Evolutionary conservation across 1,140 invertebrate genomes (phyloP), one percentile per base, ranked within the genome.

Genomic region (Phenacoccus solenopsis): DNA sequence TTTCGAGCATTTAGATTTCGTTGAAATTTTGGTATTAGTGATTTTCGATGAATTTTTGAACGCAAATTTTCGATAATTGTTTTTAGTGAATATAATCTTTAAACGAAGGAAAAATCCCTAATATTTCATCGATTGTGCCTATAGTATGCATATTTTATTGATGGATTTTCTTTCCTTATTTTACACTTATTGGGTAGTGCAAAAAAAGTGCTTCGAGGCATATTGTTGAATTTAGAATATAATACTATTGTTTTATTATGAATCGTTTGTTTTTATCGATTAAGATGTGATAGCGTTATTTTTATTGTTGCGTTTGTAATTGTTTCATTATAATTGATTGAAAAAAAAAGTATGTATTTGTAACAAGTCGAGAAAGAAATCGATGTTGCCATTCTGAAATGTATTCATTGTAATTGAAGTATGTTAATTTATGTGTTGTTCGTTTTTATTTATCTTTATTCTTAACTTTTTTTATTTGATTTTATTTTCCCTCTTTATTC

Each of bases 211-310:
- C n/a, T 49, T 49, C 16, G 38, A 49, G n/a, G 38, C 3, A 49
- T 10, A 9, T 49, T 49, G 38, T 49, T 49, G 38, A 49, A 49
- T 49, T 49, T 49, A 49, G 20, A n/a, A 49, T n/a, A n/a, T n/a
- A n/a, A n/a, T n/a, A n/a, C n/a, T n/a, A 49, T 49, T 49, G 38
- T 49, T 32, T 32, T 7, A 32, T 32, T 32, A 32, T n/a, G n/a
- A 32, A 32, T 32, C 5, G 30, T 32, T 49, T 49, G 38, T 49
- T 49, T 49, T 49, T 49, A 49, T 49, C 13, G 20, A 49, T 49
- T 49, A 49, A 49, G 38, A 49, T 49, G 38, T 49, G 38, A 49
- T 49, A 49, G 38, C 38, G 38, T 49, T 49, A 49, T 49, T 49
- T 49, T 49, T n/a, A 49, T 49, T 49, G 38, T 49, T 49, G 38